Conservation (phyloP, 2,113 vertebrate species). For the Sapajus apella region DNA sequence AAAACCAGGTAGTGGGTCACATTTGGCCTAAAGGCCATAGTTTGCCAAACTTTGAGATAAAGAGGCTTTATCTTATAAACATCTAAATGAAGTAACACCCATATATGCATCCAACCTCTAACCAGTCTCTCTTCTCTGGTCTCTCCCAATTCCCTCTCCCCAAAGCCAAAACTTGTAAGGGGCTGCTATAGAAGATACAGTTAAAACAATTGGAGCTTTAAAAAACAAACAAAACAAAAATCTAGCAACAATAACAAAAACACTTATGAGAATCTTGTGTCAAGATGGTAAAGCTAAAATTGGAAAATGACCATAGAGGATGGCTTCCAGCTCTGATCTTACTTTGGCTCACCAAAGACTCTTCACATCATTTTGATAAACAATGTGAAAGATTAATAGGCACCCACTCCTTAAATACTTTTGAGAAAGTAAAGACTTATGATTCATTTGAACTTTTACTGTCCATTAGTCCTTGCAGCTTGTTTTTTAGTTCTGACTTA, state of each 20-base stretch:
- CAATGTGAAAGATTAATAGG: background rate
- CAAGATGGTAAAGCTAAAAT: background rate
- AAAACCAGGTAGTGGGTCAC: background rate
- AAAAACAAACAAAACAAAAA: background rate
- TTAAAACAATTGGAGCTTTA: background rate
- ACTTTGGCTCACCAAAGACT: background rate
- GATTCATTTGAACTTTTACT: background rate
- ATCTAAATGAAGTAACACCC: background rate
- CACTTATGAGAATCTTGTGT: background rate
- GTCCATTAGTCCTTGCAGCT: background rate
- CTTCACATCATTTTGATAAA: background rate
- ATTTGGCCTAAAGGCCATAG: background rate
- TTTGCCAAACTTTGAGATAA: background rate
- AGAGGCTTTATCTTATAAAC: background rate
- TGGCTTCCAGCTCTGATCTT: background rate
- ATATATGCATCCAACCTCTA: background rate
- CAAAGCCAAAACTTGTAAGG: background rate
- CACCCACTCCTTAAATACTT: background rate
- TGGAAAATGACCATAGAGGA: background rate
- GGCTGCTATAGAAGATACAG: background rate
- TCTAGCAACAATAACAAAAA: background rate
- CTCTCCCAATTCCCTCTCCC: background rate
- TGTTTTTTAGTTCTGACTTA: background rate
- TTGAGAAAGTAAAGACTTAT: background rate
- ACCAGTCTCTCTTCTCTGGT: background rate